phyloP scores from a whole-genome alignment of 2,888 invertebrate species.

The Acheta domesticus region DNA sequence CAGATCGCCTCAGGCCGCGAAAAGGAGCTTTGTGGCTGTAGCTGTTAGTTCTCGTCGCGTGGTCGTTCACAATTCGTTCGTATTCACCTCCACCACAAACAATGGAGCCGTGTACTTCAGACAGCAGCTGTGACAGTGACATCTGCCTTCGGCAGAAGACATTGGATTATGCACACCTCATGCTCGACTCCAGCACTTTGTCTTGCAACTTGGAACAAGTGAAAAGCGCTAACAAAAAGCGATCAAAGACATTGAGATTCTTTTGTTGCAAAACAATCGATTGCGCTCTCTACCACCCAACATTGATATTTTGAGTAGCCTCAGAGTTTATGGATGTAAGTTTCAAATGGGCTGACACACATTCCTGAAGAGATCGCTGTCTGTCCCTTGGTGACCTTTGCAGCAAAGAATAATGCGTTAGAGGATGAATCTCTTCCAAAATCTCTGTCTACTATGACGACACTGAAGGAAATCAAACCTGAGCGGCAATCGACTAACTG shows the following conservation, averaged over 20 bases:
- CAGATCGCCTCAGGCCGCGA: no score
- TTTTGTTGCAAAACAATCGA: slow-evolving; percentile 84
- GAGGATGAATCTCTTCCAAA: slow-evolving; percentile 85
- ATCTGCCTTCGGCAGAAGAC: slow-evolving; percentile 57
- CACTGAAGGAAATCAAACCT: slow-evolving; percentile 85
- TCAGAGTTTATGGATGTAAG: slow-evolving; percentile 83
- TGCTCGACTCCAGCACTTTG: slow-evolving; percentile 57
- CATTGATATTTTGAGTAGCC: slow-evolving; percentile 68
- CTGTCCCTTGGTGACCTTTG: slow-evolving; percentile 72
- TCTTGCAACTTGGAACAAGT: slow-evolving; percentile 47
- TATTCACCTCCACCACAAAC: no score
- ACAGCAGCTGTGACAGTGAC: slow-evolving; percentile 75
- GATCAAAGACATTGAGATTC: slow-evolving; percentile 55
- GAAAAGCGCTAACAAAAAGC: slow-evolving; percentile 24
- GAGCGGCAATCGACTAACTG: slow-evolving; percentile 81
- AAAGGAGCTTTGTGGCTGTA: no score
- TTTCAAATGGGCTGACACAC: slow-evolving; percentile 70
- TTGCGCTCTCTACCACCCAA: slow-evolving; percentile 75
- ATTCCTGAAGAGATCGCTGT: slow-evolving; percentile 74
- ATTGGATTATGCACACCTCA: slow-evolving; percentile 64
- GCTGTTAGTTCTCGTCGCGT: no score
- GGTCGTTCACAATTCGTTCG: no score
- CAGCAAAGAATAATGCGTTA: slow-evolving; percentile 85
- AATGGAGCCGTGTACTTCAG: slow-evolving; percentile 63
- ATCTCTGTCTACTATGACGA: slow-evolving; percentile 63